Percentiles rank a stretch among this genome's conserved stretches.
Conservation (phyloP, 2,113 vertebrate genomes). For the Polyodon spathula region DNA sequence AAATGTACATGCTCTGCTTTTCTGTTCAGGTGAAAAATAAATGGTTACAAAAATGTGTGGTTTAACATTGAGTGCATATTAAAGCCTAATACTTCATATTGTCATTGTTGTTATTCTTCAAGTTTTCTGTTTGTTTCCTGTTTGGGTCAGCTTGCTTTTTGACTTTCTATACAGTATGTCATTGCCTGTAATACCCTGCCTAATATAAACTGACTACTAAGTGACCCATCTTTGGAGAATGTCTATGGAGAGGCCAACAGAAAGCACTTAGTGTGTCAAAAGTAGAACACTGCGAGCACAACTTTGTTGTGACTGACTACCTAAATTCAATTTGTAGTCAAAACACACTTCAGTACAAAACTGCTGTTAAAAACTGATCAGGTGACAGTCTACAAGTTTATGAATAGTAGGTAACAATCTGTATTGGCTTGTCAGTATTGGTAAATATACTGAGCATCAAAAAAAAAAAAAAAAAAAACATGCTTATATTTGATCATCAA, state of each 20-base stretch:
- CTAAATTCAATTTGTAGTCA: background rate
- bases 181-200: slow-evolving; percentile 57
- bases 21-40: slow-evolving; percentile 22
- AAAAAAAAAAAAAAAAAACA: no score
- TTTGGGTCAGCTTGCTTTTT: slow-evolving; percentile 43
- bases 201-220: slow-evolving; percentile 60
- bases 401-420: no score
- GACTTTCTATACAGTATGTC: slow-evolving; percentile 27
- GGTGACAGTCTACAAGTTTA: no score
- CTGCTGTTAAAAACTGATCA: no score
- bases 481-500: no score
- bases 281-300: background rate
- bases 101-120: slow-evolving; percentile 13
- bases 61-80: slow-evolving; percentile 9
- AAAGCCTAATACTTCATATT: background rate
- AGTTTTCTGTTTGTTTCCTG: slow-evolving; percentile 33
- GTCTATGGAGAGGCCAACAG: background rate
- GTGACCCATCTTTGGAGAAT: slow-evolving; percentile 56
- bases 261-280: background rate
- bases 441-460: no score
- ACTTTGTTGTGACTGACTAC: background rate
- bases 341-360: slow-evolving; percentile 3
- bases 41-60: slow-evolving; percentile 7
- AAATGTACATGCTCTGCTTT: slow-evolving; percentile 20
- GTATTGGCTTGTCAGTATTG: no score